Percentiles rank a stretch among this genome's conserved stretches.
Evolutionary conservation across 2,888 invertebrate genomes (phyloP).

Genomic region (Spodoptera exigua): DNA sequence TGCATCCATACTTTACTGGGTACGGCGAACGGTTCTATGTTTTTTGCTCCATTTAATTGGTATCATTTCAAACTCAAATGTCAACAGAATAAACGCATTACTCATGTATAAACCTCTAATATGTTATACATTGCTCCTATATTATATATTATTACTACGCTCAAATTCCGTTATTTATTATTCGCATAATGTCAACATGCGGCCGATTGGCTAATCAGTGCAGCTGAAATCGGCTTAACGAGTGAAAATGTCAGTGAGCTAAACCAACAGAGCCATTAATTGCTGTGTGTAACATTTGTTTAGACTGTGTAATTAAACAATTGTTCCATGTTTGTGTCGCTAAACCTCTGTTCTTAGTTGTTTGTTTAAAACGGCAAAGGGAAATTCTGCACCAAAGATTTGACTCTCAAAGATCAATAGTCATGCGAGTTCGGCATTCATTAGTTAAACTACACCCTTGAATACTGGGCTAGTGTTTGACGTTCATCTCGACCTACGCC

Average conservation of each 20-base stretch:
- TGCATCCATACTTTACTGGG: constrained; percentile 25
- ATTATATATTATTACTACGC: constrained; percentile 17
- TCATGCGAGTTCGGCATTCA: constrained; percentile 38
- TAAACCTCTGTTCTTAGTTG: too few relatives aligned
- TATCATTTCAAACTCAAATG: too few relatives aligned
- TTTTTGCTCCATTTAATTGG: constrained; percentile 14
- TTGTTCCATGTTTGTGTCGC: constrained; percentile 12
- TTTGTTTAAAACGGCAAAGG: too few relatives aligned
- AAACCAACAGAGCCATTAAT: constrained; percentile 21
- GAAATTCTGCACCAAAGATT: too few relatives aligned
- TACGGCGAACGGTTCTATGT: not conserved
- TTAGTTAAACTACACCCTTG: constrained; percentile 60
- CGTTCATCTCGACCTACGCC: constrained; percentile 79
- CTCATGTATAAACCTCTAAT: too few relatives aligned
- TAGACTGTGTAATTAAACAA: constrained; percentile 8
- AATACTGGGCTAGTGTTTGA: constrained; percentile 49
- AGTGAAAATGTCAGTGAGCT: constrained; percentile 44
- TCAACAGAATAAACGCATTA: too few relatives aligned
- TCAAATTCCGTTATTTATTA: constrained; percentile 47
- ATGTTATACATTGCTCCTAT: constrained; percentile 1
- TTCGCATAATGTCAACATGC: constrained; percentile 45
- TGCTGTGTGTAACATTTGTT: constrained; percentile 12
- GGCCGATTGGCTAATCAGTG: constrained; percentile 53
- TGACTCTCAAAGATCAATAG: too few relatives aligned
- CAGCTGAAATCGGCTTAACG: constrained; percentile 48